These are phyloP conservation scores for Microcebus lehilahytsara DNA, from an alignment of 2,113 vertebrate genomes.

Conservation along the genomic window DNA sequence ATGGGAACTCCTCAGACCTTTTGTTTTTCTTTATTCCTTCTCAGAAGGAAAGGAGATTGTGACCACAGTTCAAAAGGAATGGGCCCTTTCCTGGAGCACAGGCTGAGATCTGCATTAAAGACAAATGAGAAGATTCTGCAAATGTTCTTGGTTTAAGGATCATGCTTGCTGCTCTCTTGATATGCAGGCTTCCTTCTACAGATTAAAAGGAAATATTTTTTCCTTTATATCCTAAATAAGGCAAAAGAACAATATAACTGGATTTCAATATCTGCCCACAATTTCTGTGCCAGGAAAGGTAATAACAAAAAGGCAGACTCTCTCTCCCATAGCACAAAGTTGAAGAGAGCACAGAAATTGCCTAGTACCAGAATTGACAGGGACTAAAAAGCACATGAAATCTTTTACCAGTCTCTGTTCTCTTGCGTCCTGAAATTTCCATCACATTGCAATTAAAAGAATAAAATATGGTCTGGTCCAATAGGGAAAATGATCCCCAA, in stretches of 20 bases:
- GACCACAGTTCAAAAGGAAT: not conserved
- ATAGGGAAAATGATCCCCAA: not conserved
- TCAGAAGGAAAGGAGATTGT: not conserved
- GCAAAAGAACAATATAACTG: not conserved
- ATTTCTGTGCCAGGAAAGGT: not conserved
- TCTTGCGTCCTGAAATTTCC: not conserved
- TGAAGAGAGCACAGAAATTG: not conserved
- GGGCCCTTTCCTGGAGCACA: not conserved
- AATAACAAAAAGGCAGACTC: not conserved
- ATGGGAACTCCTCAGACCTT: not conserved
- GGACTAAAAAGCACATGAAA: constrained; percentile 7
- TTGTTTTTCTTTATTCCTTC: not conserved
- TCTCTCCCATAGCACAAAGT: not conserved
- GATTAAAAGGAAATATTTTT: not conserved
- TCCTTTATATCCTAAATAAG: not conserved
- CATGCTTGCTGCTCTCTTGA: not conserved
- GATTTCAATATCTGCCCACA: constrained; percentile 13
- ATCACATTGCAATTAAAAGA: not conserved
- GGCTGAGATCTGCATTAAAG: not conserved
- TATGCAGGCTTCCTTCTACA: not conserved
- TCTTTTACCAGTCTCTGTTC: not conserved
- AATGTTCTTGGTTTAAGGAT: not conserved
- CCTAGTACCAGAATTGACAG: not conserved
- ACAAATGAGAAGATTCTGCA: not conserved
- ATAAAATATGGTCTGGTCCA: not conserved